Evolutionary conservation across 2,797 vertebrate genomes (phyloP), one percentile per base, ranked within the genome.

Genomic region (Tympanoctomys barrerae): DNA sequence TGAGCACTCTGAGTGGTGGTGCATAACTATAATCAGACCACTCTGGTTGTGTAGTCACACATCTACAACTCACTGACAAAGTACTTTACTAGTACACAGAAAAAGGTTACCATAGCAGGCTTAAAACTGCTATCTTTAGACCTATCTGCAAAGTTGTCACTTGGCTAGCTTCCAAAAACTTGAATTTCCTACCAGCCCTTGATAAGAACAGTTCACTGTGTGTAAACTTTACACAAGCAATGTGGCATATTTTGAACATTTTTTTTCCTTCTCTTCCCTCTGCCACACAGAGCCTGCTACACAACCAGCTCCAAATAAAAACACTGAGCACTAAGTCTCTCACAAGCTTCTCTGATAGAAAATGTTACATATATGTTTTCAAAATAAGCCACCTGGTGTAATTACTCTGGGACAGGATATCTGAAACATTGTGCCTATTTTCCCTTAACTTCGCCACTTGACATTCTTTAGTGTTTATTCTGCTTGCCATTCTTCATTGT

Each of bases 51-150:
- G 36, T 12, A 89, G 16, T 77, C 54, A 86, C 6, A 87, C n/a
- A 75, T 46, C 59, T 87, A 90, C 21, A 85, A 92, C 24, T 90
- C 52, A 89, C 1, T 54, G n/a, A 94, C 46, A 80, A 80, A 71
- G 59, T 57, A 82, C 36, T 87, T 83, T 46, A 61, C 12, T 62
- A 79, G n/a, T 75, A 13, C 52, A n/a, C 26, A 93, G 19, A 86
- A 66, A 84, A 33, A 36, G 52, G 64, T n/a, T 82, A 46, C 42
- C 52, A 77, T 12, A 89, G 49, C 70, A 79, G 7, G 36, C 28
- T 1, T 89, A 36, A 82, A 24, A 78, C 0, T 62, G 4, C n/a
- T 64, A 71, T 36, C 42, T 61, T 85, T 93, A 81, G n/a, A 68
- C 1, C 46, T 10, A 9, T 46, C 22, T 77, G n/a, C 36, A 88